A percentile compares a stretch with the other conserved stretches of the same genome.
These are phyloP conservation scores for Tetragonula carbonaria DNA, from an alignment of 2,888 invertebrate species.

Conservation along the genomic window DNA sequence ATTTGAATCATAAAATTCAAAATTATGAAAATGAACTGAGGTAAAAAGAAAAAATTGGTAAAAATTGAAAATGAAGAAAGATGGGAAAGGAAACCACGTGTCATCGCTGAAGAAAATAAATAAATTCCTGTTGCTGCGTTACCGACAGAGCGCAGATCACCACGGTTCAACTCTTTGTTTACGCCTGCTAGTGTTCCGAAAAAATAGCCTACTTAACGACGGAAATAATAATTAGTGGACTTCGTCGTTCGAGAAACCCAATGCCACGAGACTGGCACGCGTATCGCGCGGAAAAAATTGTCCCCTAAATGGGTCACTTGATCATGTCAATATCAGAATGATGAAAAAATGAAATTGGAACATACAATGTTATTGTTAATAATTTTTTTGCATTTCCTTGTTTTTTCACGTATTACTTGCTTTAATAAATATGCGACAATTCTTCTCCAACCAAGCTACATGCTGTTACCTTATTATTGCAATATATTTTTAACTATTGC, in stretches of 20 bases:
- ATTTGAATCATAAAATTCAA: too few species aligned
- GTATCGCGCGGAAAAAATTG: constrained; percentile 38
- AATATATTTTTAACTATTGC: too few species aligned
- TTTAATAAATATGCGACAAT: too few species aligned
- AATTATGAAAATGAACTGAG: too few species aligned
- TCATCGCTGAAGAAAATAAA: constrained; percentile 71
- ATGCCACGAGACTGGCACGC: constrained; percentile 69
- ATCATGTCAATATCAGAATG: neutral
- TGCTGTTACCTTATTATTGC: too few species aligned
- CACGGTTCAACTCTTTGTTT: constrained; percentile 60
- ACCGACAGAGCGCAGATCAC: constrained; percentile 78
- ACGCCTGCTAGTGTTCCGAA: constrained; percentile 55
- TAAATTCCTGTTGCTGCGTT: constrained; percentile 77
- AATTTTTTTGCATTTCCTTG: neutral
- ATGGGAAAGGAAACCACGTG: constrained; percentile 66
- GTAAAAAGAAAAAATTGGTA: too few species aligned
- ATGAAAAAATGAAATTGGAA: neutral
- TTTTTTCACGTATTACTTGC: too few species aligned
- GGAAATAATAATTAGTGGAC: constrained; percentile 75
- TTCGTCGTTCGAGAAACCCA: constrained; percentile 44
- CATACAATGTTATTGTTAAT: neutral
- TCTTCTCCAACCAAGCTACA: too few species aligned
- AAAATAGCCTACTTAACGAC: constrained; percentile 74
- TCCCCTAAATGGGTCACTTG: constrained; percentile 21
- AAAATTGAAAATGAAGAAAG: constrained; percentile 22